Evolutionary conservation across 2,113 vertebrate species (phyloP), one percentile per base, ranked within the genome.

Genomic region (Campylomormyrus numenius): DNA sequence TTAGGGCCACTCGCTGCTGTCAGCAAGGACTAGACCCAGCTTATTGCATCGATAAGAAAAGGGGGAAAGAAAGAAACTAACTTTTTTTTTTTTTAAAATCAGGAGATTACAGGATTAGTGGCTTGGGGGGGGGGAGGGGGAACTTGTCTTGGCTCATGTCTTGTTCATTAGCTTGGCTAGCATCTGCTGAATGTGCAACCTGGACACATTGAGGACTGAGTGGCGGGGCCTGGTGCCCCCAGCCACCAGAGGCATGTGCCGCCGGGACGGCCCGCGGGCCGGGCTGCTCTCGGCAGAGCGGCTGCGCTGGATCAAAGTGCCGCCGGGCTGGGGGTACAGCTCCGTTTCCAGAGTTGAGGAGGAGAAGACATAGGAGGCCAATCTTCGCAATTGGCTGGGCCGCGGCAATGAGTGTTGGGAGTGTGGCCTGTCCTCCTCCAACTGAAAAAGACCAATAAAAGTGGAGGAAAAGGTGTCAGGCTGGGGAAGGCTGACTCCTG

Each of bases 361-460:
- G 94, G 98, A 99, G 97, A 99, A 99, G 95, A 99, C 97, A 94
- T 98, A 99, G 96, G 98, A 99, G 93, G 98, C 98, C 96, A 99
- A 97, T 97, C 98, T 97, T 96, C 98, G 96, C 94, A 99, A 96
- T 95, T 98, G 98, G 96, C 98, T 99, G 96, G 98, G 97, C 94
- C 98, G 97, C 92, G 97, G 96, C 94, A 96, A 85, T 58, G 89
- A 46, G 89, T 89, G 89, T 85, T 89, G 96, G 94, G 96, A 96
- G 92, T 96, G 97, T 93, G 96, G 97, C 94, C 97, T 96, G 94
- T 98, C 98, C 94, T 98, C 98, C 92, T 98, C 98, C 96, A 97
- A 94, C 98, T 99, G 97, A 97, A 97, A 98, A 96, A 98, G 96
- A 99, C 97, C 97, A 99, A 99, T 97, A 89, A 98, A 96, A 96